Percentiles rank a stretch among this genome's conserved stretches.
Conservation (phyloP, 2,888 invertebrate species). For the Macaria notata region DNA sequence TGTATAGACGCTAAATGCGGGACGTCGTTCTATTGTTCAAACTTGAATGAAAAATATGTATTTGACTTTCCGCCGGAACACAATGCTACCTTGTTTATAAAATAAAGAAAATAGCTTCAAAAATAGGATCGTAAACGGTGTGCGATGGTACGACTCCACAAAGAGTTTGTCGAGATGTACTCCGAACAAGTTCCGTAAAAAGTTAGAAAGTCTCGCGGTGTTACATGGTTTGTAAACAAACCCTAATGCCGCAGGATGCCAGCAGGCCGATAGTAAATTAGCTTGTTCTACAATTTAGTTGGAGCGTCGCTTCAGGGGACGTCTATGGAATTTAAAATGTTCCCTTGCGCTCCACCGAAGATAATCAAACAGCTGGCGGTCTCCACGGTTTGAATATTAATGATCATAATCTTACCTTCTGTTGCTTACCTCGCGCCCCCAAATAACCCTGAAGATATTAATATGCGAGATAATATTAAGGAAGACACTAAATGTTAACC, state of each 20-base stretch:
- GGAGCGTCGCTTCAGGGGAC: constrained; percentile 41
- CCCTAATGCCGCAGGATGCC: constrained; percentile 11
- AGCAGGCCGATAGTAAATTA: constrained; percentile 45
- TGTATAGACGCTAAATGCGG: constrained; percentile 26
- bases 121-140: background rate
- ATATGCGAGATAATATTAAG: constrained; percentile 32
- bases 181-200: constrained; percentile 1
- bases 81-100: background rate
- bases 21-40: constrained; percentile 27
- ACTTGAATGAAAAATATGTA: constrained; percentile 24
- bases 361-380: constrained; percentile 65
- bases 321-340: constrained; percentile 62
- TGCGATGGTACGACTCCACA: background rate
- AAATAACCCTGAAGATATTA: constrained; percentile 35
- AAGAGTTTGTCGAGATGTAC: background rate
- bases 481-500: constrained; percentile 26
- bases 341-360: constrained; percentile 53
- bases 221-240: constrained; percentile 12
- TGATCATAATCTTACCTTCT: constrained; percentile 51
- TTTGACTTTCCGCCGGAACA: constrained; percentile 1
- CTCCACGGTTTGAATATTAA: constrained; percentile 65
- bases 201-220: constrained; percentile 10
- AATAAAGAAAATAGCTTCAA: background rate
- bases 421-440: constrained; percentile 33
- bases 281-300: constrained; percentile 50